Evolutionary conservation across 2,797 vertebrate genomes (phyloP).

Genomic region (Chaunax sp.): DNA sequence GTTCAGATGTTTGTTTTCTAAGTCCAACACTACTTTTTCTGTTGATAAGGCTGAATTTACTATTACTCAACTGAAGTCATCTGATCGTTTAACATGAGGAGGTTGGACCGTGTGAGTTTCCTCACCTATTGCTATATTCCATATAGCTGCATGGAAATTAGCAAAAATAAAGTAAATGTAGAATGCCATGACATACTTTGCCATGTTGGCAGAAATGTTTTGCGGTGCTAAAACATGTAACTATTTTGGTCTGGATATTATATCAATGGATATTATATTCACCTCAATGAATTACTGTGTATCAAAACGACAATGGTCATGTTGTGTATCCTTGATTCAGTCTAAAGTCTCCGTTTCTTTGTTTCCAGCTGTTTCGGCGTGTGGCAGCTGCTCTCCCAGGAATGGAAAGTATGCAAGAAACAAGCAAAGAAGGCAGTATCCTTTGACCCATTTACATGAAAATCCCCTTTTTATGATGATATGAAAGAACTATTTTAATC

Average conservation of each 20-base stretch:
- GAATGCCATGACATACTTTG: too few relatives aligned
- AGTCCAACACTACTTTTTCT: neutral
- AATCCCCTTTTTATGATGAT: constrained; percentile 7
- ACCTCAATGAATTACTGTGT: neutral
- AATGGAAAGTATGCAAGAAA: constrained; percentile 94
- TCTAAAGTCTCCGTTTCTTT: constrained; percentile 20
- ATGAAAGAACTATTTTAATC: neutral
- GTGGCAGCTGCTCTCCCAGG: constrained; percentile 93
- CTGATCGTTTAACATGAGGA: too few relatives aligned
- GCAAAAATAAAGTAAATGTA: too few relatives aligned
- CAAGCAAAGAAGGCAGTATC: constrained; percentile 97
- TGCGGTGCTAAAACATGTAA: too few relatives aligned
- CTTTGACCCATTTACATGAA: constrained; percentile 72
- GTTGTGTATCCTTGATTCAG: neutral
- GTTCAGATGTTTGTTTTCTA: neutral
- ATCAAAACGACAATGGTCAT: too few relatives aligned
- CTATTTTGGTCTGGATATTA: neutral
- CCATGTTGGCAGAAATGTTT: too few relatives aligned
- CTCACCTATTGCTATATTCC: too few relatives aligned
- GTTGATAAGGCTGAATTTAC: neutral
- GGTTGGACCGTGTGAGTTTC: too few relatives aligned
- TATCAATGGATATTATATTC: neutral
- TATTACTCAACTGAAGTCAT: neutral
- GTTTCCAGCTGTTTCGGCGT: constrained; percentile 89
- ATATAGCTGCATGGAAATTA: too few relatives aligned